phyloP scores from a whole-genome alignment of 2,888 invertebrate genomes.

The Amblyjoppa fuscipennis region DNA sequence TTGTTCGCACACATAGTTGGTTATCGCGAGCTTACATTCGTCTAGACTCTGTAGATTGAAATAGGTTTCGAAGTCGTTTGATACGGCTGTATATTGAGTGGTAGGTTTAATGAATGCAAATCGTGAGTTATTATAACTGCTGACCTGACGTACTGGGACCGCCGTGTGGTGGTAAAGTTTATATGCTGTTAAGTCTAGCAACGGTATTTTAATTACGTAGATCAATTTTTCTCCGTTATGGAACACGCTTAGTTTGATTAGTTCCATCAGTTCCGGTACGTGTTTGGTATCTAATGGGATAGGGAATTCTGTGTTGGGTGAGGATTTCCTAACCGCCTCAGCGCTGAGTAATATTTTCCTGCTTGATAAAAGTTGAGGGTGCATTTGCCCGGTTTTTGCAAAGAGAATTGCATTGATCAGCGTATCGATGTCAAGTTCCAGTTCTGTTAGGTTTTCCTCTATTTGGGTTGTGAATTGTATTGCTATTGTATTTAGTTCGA shows the following conservation, averaged over 20 bases:
- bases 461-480: constrained; percentile 13
- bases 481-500: neutral
- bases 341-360: no score
- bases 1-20: constrained; percentile 12
- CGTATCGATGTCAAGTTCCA: neutral
- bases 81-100: constrained; percentile 14
- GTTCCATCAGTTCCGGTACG: constrained; percentile 13
- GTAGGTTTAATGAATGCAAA: constrained; percentile 46
- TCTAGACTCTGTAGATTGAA: constrained; percentile 5
- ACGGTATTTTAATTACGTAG: constrained; percentile 17
- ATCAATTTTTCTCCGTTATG: constrained; percentile 25
- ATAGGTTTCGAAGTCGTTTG: constrained; percentile 37
- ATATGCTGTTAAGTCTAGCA: neutral
- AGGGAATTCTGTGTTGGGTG: constrained; percentile 41
- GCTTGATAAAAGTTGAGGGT: no score
- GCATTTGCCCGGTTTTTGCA: no score
- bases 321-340: no score
- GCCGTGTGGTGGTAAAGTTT: constrained; percentile 17
- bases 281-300: neutral
- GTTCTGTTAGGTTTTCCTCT: neutral
- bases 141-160: constrained; percentile 9
- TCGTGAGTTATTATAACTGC: neutral
- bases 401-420: no score
- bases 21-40: constrained; percentile 5
- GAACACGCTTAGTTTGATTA: constrained; percentile 2